These are phyloP conservation scores for Eudemis profundana DNA, from an alignment of 2,888 invertebrate genomes.

Conservation along the genomic window DNA sequence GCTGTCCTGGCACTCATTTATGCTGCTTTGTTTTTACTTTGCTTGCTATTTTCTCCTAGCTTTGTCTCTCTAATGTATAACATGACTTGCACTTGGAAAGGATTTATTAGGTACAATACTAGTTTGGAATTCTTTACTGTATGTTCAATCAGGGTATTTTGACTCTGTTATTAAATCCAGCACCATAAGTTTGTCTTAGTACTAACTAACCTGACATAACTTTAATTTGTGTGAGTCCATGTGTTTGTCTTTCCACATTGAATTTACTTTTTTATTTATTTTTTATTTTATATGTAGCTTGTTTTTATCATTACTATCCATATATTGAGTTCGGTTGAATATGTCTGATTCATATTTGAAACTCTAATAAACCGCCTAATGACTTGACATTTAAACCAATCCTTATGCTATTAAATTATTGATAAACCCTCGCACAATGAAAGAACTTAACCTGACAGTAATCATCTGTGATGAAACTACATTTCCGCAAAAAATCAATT, in stretches of 20 bases:
- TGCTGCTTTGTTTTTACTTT: not conserved
- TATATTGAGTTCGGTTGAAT: too few species aligned
- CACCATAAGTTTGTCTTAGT: too few species aligned
- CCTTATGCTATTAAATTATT: not conserved
- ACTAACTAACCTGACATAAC: too few species aligned
- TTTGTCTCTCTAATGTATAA: slow-evolving; percentile 7
- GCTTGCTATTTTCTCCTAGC: slow-evolving; percentile 13
- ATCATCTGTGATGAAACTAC: slow-evolving; percentile 15
- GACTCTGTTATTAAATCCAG: not conserved
- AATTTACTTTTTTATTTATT: too few species aligned
- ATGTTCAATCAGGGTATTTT: not conserved
- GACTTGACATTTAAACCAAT: too few species aligned
- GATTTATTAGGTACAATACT: not conserved
- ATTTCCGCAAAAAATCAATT: slow-evolving; percentile 25
- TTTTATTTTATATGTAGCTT: too few species aligned
- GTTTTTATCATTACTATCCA: too few species aligned
- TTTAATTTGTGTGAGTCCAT: too few species aligned
- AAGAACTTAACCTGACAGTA: not conserved
- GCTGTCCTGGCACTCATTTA: slow-evolving; percentile 8
- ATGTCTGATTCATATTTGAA: too few species aligned
- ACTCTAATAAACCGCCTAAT: too few species aligned
- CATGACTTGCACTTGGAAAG: slow-evolving; percentile 7
- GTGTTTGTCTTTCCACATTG: too few species aligned
- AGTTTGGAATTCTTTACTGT: too few species aligned
- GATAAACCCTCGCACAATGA: slow-evolving; percentile 1